These are phyloP conservation scores for Rutilus rutilus DNA, from an alignment of 2,113 vertebrate genomes.

Conservation along the genomic window DNA sequence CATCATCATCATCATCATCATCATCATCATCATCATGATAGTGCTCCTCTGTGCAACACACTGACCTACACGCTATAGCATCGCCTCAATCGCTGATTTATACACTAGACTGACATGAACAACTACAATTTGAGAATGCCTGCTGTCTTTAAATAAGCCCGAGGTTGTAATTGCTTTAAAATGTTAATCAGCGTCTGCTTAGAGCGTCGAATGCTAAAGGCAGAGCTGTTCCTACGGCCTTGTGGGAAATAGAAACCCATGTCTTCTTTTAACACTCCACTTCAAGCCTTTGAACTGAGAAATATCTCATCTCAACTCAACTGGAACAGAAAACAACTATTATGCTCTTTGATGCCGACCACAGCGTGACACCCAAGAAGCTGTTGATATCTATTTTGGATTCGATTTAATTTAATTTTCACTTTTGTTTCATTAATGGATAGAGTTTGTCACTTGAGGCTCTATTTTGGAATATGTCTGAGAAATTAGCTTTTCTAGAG, in stretches of 20 bases:
- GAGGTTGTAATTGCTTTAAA: constrained; percentile 66
- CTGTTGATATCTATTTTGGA: constrained; percentile 70
- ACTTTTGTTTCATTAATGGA: not conserved
- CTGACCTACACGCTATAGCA: not conserved
- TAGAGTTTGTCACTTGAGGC: not conserved
- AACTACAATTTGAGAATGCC: constrained; percentile 16
- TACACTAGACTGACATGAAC: not conserved
- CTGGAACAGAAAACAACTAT: constrained; percentile 65
- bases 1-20: not conserved
- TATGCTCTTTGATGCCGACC: constrained; percentile 73
- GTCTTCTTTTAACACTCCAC: constrained; percentile 58
- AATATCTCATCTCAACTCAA: constrained; percentile 64
- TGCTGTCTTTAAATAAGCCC: constrained; percentile 69
- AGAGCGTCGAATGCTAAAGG: constrained; percentile 66
- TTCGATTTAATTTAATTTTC: constrained; percentile 60
- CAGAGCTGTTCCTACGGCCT: constrained; percentile 59
- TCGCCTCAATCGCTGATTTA: not conserved
- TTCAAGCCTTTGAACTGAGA: constrained; percentile 72
- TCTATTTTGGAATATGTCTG: not conserved
- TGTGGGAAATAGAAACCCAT: constrained; percentile 55
- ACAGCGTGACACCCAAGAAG: constrained; percentile 66
- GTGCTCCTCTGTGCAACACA: not conserved
- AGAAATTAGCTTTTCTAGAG: not conserved
- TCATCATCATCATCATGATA: not conserved
- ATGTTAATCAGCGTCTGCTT: constrained; percentile 65